Evolutionary conservation across 2,888 invertebrate species (phyloP).

Genomic region (Oscheius sp.): DNA sequence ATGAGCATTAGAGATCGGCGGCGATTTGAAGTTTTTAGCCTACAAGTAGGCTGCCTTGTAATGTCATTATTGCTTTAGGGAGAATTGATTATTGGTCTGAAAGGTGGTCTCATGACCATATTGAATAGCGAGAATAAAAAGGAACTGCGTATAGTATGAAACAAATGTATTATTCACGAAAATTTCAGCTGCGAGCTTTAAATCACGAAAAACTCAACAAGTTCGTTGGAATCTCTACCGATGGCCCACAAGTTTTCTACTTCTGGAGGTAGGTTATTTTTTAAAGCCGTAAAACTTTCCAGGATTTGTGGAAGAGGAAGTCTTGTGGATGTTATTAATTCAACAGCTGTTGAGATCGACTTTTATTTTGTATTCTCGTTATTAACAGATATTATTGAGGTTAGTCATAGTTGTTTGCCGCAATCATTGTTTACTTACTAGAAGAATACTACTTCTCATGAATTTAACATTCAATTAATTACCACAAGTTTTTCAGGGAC

Average conservation of each 20-base stretch:
- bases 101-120: constrained; percentile 32
- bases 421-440: too few species aligned
- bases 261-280: constrained; percentile 55
- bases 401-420: neutral
- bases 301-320: constrained; percentile 23
- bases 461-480: too few species aligned
- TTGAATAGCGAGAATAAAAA: constrained; percentile 31
- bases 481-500: constrained; percentile 35
- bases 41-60: too few species aligned
- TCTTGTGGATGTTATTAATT: constrained; percentile 45
- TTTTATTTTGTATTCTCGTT: constrained; percentile 52
- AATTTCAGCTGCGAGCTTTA: constrained; percentile 54
- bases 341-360: constrained; percentile 47
- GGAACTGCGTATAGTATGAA: constrained; percentile 37
- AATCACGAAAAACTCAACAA: constrained; percentile 64
- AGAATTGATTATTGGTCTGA: constrained; percentile 37
- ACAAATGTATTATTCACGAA: neutral
- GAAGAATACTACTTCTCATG: too few species aligned
- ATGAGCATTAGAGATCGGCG: constrained; percentile 11
- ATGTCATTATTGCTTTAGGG: too few species aligned
- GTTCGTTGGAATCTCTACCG: constrained; percentile 63
- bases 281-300: neutral
- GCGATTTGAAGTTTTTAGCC: neutral
- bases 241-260: constrained; percentile 53
- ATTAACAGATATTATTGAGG: constrained; percentile 46